Conservation (phyloP, 2,113 vertebrate species). For the Falcunculus frontatus region DNA sequence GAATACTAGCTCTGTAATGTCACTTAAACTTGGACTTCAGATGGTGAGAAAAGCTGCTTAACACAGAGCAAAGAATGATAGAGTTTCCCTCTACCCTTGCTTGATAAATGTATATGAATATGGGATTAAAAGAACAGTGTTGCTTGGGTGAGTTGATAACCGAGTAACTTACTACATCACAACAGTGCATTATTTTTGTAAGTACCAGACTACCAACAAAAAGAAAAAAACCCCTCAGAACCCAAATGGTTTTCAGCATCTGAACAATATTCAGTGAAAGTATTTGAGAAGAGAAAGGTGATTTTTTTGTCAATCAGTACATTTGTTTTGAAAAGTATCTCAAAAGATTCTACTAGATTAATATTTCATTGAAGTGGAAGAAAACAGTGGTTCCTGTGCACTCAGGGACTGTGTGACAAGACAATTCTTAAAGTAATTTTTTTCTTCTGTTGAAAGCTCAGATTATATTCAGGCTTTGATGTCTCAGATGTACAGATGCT, state of each 20-base stretch:
- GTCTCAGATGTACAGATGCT: background rate
- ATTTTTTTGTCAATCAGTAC: constrained; percentile 1
- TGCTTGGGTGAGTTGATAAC: background rate
- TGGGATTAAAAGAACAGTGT: background rate
- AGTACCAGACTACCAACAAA: background rate
- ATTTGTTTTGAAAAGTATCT: constrained; percentile 27
- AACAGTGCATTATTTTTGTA: background rate
- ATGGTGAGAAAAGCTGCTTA: background rate
- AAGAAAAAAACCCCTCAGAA: accelerated
- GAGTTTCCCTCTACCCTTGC: background rate
- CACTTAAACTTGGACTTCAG: background rate
- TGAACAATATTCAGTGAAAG: background rate
- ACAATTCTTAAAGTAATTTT: background rate
- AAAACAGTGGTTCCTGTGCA: background rate
- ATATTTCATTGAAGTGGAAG: constrained; percentile 5
- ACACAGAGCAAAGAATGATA: background rate
- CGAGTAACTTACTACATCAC: background rate
- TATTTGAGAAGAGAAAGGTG: background rate
- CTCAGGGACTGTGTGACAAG: background rate
- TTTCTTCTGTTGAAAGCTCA: background rate
- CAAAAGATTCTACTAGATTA: background rate
- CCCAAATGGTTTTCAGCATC: background rate
- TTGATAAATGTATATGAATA: background rate
- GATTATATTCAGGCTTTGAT: background rate
- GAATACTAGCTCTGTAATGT: background rate